Conservation (phyloP, 2,888 invertebrate species). For the Quadriops clusia region DNA sequence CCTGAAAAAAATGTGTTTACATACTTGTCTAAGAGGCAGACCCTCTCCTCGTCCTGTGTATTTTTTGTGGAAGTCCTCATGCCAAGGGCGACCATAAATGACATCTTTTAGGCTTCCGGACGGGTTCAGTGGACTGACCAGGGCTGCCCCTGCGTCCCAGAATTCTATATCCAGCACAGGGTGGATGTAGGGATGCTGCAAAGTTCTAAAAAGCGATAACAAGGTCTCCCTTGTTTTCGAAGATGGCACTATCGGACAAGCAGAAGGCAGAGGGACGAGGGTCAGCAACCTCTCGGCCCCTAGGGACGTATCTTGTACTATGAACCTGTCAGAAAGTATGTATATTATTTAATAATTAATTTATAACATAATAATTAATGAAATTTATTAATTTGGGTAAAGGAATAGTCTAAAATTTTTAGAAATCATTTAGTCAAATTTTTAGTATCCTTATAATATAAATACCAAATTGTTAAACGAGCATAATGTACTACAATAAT, state of each 20-base stretch:
- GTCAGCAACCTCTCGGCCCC: constrained; percentile 68
- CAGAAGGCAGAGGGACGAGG: constrained; percentile 51
- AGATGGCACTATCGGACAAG: constrained; percentile 51
- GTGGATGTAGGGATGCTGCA: constrained; percentile 88
- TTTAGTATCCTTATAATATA: no score
- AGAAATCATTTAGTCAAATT: no score
- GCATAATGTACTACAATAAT: no score
- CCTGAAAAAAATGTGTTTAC: no score
- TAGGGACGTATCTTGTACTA: constrained; percentile 69
- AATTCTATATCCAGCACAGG: constrained; percentile 81
- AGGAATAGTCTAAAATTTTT: no score
- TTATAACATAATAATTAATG: no score
- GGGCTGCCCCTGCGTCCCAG: constrained; percentile 52
- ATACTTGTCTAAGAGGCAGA: constrained; percentile 28
- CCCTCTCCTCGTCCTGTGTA: constrained; percentile 27
- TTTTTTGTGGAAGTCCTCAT: constrained; percentile 39
- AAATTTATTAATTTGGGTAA: no score
- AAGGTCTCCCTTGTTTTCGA: constrained; percentile 55
- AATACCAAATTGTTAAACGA: no score
- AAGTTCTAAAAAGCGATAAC: constrained; percentile 68
- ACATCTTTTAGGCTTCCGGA: constrained; percentile 82
- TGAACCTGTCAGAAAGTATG: constrained; percentile 50
- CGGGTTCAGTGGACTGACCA: constrained; percentile 73
- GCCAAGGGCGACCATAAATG: constrained; percentile 56
- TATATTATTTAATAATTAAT: no score